Conservation (phyloP, 2,888 invertebrate species). For the Apotomis turbidana region DNA sequence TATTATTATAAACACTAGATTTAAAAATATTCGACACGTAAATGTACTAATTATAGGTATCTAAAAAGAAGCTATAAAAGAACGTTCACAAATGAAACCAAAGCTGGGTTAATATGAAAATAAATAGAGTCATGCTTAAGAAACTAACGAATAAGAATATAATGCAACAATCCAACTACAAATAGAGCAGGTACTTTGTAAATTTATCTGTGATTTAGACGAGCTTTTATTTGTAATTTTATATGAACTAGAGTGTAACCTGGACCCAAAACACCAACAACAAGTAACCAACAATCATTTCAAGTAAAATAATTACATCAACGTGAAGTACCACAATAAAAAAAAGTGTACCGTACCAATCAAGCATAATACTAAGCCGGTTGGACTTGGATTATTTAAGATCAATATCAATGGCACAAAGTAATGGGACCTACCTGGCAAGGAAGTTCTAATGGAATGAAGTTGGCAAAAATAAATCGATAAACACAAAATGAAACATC, state of each 20-base stretch:
- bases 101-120: constrained; percentile 29
- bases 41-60: not conserved
- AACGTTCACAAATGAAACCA: constrained; percentile 24
- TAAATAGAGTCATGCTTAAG: constrained; percentile 73
- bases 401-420: constrained; percentile 66
- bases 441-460: constrained; percentile 43
- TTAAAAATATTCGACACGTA: no score
- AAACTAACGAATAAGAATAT: constrained; percentile 68
- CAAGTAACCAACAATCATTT: constrained; percentile 75
- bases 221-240: constrained; percentile 46
- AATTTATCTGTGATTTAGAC: constrained; percentile 80
- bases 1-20: no score
- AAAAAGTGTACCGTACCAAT: constrained; percentile 60
- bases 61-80: constrained; percentile 19
- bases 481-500: constrained; percentile 75
- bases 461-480: constrained; percentile 54
- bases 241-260: constrained; percentile 78
- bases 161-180: constrained; percentile 68
- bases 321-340: constrained; percentile 67
- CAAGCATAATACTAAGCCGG: constrained; percentile 58
- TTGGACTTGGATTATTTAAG: constrained; percentile 2
- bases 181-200: constrained; percentile 64
- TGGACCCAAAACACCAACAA: constrained; percentile 82
- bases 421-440: constrained; percentile 71
- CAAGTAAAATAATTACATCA: constrained; percentile 75